Conservation (phyloP, 2,797 vertebrate species). For the Lycodopsis pacificus region DNA sequence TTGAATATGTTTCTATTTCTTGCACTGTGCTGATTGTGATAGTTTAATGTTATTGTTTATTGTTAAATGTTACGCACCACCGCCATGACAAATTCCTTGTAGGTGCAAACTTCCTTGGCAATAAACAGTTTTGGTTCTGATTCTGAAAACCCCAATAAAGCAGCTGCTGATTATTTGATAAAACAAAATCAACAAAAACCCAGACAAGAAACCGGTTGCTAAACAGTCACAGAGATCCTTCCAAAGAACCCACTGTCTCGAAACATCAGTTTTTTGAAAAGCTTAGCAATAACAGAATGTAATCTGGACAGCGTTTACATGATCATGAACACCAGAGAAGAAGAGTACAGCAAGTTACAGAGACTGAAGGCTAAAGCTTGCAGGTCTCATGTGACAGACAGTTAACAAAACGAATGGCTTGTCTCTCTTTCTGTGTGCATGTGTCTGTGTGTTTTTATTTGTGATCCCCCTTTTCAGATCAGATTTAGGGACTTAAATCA, state of each 20-base stretch:
- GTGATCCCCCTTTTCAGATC: too few species aligned
- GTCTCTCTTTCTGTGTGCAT: not conserved
- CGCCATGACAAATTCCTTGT: too few species aligned
- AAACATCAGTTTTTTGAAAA: not conserved
- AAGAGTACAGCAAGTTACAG: not conserved
- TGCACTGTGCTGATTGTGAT: too few species aligned
- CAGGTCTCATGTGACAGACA: not conserved
- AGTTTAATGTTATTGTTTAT: too few species aligned
- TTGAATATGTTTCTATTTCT: too few species aligned
- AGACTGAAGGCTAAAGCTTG: not conserved
- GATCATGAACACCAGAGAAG: not conserved
- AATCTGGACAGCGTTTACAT: not conserved
- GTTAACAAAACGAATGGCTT: not conserved
- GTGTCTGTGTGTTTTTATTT: not conserved
- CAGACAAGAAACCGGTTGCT: not conserved
- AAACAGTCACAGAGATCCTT: not conserved
- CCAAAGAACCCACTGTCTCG: conserved; percentile 4
- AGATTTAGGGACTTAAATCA: too few species aligned
- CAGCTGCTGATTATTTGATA: not conserved
- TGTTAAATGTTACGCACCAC: too few species aligned
- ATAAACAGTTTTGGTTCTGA: too few species aligned
- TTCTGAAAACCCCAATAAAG: conserved; percentile 3
- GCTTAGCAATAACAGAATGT: conserved; percentile 20
- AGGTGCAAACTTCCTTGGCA: too few species aligned
- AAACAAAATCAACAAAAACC: not conserved